Conservation (phyloP, 2,888 invertebrate genomes). For the Capitulum mitella region DNA sequence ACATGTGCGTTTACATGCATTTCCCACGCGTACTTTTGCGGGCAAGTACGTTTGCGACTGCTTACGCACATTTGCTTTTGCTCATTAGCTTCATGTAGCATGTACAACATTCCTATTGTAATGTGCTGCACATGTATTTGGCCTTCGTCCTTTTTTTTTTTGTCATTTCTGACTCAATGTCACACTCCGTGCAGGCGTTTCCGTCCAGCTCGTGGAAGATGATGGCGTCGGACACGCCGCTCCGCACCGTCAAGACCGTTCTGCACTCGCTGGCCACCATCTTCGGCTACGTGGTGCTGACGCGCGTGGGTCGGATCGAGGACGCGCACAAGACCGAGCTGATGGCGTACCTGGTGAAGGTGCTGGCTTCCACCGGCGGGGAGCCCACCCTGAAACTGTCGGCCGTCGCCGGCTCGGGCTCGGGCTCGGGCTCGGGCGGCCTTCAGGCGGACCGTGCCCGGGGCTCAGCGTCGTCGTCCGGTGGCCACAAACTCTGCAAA, state of each 20-base stretch:
- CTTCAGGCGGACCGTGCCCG: too few relatives aligned
- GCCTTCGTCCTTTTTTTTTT: too few relatives aligned
- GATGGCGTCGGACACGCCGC: constrained; percentile 72
- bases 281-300: constrained; percentile 67
- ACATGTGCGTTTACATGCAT: too few relatives aligned
- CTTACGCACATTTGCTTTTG: too few relatives aligned
- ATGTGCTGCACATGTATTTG: too few relatives aligned
- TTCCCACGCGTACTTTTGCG: too few relatives aligned
- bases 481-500: constrained; percentile 43
- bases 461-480: neutral
- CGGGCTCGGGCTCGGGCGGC: neutral
- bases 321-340: constrained; percentile 72
- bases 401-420: neutral
- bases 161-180: too few relatives aligned
- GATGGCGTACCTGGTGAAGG: constrained; percentile 72
- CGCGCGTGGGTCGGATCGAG: constrained; percentile 52
- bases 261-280: constrained; percentile 84
- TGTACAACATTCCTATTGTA: too few relatives aligned
- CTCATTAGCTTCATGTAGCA: too few relatives aligned
- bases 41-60: too few relatives aligned
- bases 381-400: neutral
- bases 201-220: constrained; percentile 83
- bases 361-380: constrained; percentile 41
- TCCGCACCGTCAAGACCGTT: constrained; percentile 80
- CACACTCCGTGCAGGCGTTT: constrained; percentile 58